Evolutionary conservation across 2,113 vertebrate genomes (phyloP), one percentile per base, ranked within the genome.

Genomic region (Nanorana parkeri): DNA sequence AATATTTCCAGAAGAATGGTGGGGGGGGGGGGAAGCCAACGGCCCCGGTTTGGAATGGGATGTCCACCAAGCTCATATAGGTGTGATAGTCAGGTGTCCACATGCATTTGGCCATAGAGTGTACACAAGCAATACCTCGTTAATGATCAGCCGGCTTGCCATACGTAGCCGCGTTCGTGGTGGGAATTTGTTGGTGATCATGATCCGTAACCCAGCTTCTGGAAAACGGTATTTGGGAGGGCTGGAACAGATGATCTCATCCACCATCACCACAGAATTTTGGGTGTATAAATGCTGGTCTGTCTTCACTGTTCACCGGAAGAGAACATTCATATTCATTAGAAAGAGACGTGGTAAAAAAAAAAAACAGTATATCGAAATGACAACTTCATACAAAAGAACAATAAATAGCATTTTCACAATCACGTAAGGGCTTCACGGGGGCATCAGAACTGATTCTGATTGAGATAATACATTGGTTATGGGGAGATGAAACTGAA

Each of bases 111-210:
- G 2, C 32, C 41, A 47, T 47, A 2, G 11, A 47, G 41, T 15
- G 13, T 10, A 47, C 41, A 47, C 13, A 47, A 15, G 41, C 10
- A 47, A 17, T 86, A 99, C 97, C 96, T 99, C 97, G 0, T 97
- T 99, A 74, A 99, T 99, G 84, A 99, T 98, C 86, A 99, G 94
- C 68, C 97, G 91, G 86, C 97, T 99, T 63, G 97, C 97, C 97
- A 99, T 98, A 24, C 97, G 93, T 81, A 99, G 94, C 0, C 97
- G 94, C 28, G 97, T 99, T 87, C 97, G 95, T 66, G 97, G 97
- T 79, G 96, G 96, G 68, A 99, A 99, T 64, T 98, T 97, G 81
- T 96, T 97, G 20, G 97, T 99, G 86, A 99, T 95, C 97, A 99
- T 99, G 64, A 99, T 87, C 20, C 97, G 93, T 10, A 99, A 89